Percentiles rank a stretch among this genome's conserved stretches.
phyloP scores from a whole-genome alignment of 1,140 invertebrate species.

The Pseudachorutes palmiensis region DNA sequence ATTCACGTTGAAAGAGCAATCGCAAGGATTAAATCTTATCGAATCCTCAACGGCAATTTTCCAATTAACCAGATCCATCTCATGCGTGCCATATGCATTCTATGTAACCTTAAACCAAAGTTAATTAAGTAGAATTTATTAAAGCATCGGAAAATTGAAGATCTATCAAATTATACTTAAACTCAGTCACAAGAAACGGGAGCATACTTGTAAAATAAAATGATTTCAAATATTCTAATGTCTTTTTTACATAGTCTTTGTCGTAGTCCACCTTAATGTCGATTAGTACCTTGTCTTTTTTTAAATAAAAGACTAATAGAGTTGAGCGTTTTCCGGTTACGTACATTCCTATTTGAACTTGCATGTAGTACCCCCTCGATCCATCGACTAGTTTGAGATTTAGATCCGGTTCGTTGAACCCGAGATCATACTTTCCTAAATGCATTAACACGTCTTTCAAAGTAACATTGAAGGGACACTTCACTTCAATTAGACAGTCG shows the following conservation, averaged over 20 bases:
- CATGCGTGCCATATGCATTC: not conserved
- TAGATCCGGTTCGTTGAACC: not conserved
- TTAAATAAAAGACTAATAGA: not conserved
- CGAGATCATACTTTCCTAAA: not conserved
- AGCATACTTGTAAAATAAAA: not conserved
- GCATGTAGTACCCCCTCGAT: not conserved
- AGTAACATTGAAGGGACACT: not conserved
- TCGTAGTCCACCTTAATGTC: not conserved
- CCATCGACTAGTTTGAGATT: not conserved
- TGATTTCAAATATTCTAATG: not conserved
- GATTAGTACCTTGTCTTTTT: not conserved
- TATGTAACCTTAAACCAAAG: not conserved
- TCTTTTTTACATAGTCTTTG: not conserved
- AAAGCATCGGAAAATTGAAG: not conserved
- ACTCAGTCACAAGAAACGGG: not conserved
- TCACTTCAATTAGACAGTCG: not conserved
- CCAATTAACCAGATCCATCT: not conserved
- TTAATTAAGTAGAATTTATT: not conserved
- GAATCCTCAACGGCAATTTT: conserved; percentile 24
- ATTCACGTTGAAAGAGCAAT: conserved; percentile 41
- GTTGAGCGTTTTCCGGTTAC: not conserved
- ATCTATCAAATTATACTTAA: not conserved
- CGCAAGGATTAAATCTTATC: conserved; percentile 39
- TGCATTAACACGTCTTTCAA: not conserved
- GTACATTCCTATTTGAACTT: not conserved